Base-by-base conservation (phyloP, 2,888 invertebrate species). In the Cephus rjabovi region DNA sequence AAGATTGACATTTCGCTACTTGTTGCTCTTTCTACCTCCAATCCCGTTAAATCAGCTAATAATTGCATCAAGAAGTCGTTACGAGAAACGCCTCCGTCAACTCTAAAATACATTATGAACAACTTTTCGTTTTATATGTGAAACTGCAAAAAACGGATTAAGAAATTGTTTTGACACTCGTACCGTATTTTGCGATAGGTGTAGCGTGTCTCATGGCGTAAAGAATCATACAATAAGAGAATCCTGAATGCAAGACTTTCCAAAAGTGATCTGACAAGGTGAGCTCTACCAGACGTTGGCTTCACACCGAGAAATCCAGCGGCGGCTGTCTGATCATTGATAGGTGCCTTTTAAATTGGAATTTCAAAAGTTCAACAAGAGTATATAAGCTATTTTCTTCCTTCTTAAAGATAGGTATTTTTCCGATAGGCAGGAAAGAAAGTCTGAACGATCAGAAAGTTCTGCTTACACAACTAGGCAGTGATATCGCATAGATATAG, bases 11-110 rank as follows among this genome's bases (percentile, higher is more conserved):
- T 96, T 91, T 98, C 98, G 0, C 94, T 93, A 81, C 95, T 94
- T 0, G 92, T 90, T 0, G 96, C 94, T 68, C 98, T 93, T 89
- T 97, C 96, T 6, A 98, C 96, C 0, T 92, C 90, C 76, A 96
- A 91, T 0, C 95, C 95, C 0, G 96, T 96, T 77, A 98, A 93
- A 90, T 98, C 97, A 0, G 98, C 95, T 83, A 99, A 93, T 79
- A 97, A 92, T 91, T 98, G 98, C 85, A 97, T 95, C 73, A 99
- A 93, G 89, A 99, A 99, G 92, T 98, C 95, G 91, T 98, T 99
- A 82, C 95, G 95, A 0, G 98, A 96, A n/a, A 99, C 98, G n/a
- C 99, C 99, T 3, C 99, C 99, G 91, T 98, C 98, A 80, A 98
- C 94, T 87, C 98, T 98, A 91, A 11, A 93, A 92, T 74, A 30